Conservation (phyloP, 2,888 invertebrate genomes). For the Amphiduros pacificus region DNA sequence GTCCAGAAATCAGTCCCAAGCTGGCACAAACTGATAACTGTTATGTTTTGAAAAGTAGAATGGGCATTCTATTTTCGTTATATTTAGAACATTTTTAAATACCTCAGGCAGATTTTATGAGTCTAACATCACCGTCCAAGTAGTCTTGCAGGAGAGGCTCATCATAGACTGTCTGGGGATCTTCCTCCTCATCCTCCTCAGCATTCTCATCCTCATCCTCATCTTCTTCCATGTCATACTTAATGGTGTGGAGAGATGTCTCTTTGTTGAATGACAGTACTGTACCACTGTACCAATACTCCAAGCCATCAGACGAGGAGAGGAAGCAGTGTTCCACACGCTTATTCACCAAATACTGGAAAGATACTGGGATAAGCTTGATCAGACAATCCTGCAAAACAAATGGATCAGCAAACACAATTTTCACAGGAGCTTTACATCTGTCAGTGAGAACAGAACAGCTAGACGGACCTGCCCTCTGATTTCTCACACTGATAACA, state of each 20-base stretch:
- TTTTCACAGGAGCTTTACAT: background rate
- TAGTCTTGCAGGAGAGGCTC: no score
- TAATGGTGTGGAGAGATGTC: background rate
- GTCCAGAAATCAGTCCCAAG: no score
- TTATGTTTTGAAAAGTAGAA: no score
- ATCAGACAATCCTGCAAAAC: no score
- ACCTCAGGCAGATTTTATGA: no score
- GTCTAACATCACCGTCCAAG: no score
- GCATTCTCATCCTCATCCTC: background rate
- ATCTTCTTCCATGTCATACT: background rate
- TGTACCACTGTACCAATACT: background rate
- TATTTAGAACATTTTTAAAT: no score
- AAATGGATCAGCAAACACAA: background rate
- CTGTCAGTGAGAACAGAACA: background rate
- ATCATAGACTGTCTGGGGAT: background rate
- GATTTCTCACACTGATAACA: background rate
- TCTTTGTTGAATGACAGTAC: background rate
- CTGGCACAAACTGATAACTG: no score
- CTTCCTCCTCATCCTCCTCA: slow-evolving; percentile 1
- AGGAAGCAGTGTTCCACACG: background rate
- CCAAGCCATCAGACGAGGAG: background rate
- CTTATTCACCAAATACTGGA: background rate
- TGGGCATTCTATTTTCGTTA: no score
- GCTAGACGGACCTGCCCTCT: background rate
- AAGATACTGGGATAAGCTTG: no score